Evolutionary conservation across 2,113 vertebrate genomes (phyloP).

Genomic region (Hippocampus abdominalis): DNA sequence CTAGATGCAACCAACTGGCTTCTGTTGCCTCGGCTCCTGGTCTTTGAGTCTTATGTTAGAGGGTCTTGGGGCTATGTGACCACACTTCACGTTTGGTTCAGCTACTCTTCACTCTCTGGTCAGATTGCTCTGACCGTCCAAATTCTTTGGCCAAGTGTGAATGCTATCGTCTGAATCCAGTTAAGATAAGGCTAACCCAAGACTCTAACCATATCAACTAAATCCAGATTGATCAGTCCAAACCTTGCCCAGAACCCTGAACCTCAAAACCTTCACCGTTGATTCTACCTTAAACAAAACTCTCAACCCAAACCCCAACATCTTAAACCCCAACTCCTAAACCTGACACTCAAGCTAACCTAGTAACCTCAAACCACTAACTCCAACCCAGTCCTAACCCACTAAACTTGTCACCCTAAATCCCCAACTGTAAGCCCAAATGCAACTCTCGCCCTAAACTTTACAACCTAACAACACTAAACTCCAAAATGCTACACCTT

Average conservation of each 20-base stretch:
- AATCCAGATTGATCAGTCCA: not conserved
- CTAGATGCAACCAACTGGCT: not conserved
- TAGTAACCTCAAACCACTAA: too few species aligned
- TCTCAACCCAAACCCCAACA: not conserved
- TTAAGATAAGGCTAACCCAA: not conserved
- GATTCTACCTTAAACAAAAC: not conserved
- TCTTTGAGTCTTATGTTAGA: not conserved
- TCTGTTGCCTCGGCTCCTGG: not conserved
- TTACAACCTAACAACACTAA: too few species aligned
- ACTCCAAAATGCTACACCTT: not conserved
- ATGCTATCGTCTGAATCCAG: not conserved
- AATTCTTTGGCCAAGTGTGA: not conserved
- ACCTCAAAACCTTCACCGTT: not conserved
- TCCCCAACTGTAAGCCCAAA: too few species aligned
- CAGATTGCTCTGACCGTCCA: not conserved
- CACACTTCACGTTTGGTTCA: conserved; percentile 6
- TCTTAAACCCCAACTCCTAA: not conserved
- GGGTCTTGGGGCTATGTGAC: not conserved
- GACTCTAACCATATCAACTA: not conserved
- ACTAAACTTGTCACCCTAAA: too few species aligned
- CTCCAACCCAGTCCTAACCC: too few species aligned
- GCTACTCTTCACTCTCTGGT: not conserved
- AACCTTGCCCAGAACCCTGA: not conserved
- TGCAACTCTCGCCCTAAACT: too few species aligned
- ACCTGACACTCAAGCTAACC: too few species aligned